Evolutionary conservation across 1,140 invertebrate species (phyloP).

Genomic region (Psilanteris sp.): DNA sequence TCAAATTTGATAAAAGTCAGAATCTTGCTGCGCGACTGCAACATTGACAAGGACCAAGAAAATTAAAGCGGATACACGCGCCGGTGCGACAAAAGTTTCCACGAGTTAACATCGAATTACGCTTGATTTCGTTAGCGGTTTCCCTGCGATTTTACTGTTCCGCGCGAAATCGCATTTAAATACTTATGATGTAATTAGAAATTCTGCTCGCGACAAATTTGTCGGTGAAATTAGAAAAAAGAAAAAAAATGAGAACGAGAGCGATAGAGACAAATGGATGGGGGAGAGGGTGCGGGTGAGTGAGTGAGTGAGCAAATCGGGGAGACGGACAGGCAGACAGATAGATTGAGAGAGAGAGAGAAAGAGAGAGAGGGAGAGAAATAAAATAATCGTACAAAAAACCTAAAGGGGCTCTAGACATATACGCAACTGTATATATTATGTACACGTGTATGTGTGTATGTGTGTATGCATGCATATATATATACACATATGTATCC

Average conservation of each 20-base stretch:
- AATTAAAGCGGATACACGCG: slow-evolving; percentile 20
- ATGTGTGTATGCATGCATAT: slow-evolving; percentile 30
- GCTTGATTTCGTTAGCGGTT: slow-evolving; percentile 34
- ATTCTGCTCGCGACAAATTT: slow-evolving; percentile 19
- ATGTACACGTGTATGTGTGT: slow-evolving; percentile 36
- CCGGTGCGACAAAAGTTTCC: slow-evolving; percentile 28
- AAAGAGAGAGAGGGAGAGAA: neutral
- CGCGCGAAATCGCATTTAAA: slow-evolving; percentile 38
- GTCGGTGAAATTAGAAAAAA: slow-evolving; percentile 8
- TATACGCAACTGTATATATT: slow-evolving; percentile 40
- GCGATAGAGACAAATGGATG: neutral
- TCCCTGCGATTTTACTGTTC: slow-evolving; percentile 12
- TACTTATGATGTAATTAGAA: slow-evolving; percentile 29
- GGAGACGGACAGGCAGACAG: neutral
- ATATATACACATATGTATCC: slow-evolving; percentile 22
- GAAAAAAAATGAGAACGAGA: slow-evolving; percentile 2
- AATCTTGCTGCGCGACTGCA: slow-evolving; percentile 11
- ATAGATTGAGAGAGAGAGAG: slow-evolving; percentile 2
- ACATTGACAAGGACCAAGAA: slow-evolving; percentile 30
- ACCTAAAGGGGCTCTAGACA: slow-evolving; percentile 21
- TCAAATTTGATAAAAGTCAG: slow-evolving; percentile 47
- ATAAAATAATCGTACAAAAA: slow-evolving; percentile 1
- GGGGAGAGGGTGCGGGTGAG: neutral
- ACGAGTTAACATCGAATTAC: slow-evolving; percentile 40
- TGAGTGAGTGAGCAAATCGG: neutral